A percentile compares a stretch with the other conserved stretches of the same genome.
Evolutionary conservation across 2,113 vertebrate genomes (phyloP).

Genomic region (Athene noctua): DNA sequence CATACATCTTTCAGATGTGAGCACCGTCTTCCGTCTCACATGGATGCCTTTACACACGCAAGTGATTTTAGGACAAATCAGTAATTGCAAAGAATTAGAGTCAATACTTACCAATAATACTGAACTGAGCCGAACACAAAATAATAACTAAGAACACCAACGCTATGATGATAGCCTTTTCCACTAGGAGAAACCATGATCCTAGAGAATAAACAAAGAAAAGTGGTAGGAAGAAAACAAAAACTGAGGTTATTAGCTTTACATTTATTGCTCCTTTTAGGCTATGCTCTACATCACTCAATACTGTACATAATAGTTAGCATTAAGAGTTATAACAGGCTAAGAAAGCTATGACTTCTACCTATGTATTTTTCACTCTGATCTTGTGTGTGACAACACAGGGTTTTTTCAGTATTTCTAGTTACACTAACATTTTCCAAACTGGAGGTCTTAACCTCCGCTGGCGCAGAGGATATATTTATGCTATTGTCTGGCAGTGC

Average conservation of each 20-base stretch:
- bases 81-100: neutral
- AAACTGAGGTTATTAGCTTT: neutral
- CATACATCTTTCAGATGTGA: neutral
- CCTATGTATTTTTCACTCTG: neutral
- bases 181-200: conserved; percentile 67
- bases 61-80: neutral
- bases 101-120: conserved; percentile 72
- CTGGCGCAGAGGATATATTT: neutral
- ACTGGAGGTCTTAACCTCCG: neutral
- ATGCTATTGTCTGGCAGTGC: neutral
- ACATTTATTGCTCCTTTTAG: neutral
- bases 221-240: neutral
- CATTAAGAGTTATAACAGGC: neutral
- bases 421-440: neutral
- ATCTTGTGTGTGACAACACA: neutral
- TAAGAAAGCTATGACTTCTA: neutral
- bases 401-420: neutral
- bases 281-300: neutral
- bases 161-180: conserved; percentile 62
- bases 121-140: conserved; percentile 67
- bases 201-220: conserved; percentile 58
- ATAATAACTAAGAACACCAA: conserved; percentile 56
- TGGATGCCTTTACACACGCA: neutral
- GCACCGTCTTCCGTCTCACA: neutral
- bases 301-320: neutral